A percentile compares a stretch with the other conserved stretches of the same genome.
Conservation (phyloP, 2,113 vertebrate genomes). For the Eudyptes chrysolophus region DNA sequence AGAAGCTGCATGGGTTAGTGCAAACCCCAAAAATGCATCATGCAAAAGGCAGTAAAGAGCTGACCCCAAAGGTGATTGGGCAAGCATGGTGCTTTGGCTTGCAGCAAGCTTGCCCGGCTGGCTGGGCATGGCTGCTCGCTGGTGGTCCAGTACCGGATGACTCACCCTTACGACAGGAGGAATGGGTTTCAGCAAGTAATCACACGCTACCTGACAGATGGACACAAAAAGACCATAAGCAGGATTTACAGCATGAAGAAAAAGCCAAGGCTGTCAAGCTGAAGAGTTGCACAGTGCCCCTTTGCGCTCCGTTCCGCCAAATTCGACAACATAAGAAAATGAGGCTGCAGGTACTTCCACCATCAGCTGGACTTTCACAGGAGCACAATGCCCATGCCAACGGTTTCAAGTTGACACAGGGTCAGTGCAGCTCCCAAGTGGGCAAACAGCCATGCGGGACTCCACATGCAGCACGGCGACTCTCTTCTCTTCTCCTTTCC, state of each 20-base stretch:
- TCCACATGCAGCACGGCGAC: not conserved
- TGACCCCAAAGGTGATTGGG: not conserved
- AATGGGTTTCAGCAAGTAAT: not conserved
- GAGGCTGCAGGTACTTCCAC: not conserved
- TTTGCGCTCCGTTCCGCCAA: not conserved
- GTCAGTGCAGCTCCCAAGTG: not conserved
- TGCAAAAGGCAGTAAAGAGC: not conserved
- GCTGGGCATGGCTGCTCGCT: accelerated
- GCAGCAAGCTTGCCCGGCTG: not conserved
- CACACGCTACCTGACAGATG: not conserved
- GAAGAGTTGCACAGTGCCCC: not conserved
- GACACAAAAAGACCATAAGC: not conserved
- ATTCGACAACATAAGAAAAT: not conserved
- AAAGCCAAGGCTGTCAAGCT: not conserved
- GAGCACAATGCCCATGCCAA: not conserved
- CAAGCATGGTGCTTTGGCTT: not conserved
- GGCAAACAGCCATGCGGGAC: not conserved
- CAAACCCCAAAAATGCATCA: not conserved
- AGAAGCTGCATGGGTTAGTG: not conserved
- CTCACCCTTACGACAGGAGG: not conserved
- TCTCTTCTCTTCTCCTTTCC: not conserved
- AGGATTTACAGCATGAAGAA: not conserved
- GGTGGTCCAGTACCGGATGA: not conserved
- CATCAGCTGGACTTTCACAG: not conserved
- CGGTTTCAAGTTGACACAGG: not conserved